Evolutionary conservation across 2,888 invertebrate genomes (phyloP), one percentile per base, ranked within the genome.

Genomic region (Odontocerum albicorne): DNA sequence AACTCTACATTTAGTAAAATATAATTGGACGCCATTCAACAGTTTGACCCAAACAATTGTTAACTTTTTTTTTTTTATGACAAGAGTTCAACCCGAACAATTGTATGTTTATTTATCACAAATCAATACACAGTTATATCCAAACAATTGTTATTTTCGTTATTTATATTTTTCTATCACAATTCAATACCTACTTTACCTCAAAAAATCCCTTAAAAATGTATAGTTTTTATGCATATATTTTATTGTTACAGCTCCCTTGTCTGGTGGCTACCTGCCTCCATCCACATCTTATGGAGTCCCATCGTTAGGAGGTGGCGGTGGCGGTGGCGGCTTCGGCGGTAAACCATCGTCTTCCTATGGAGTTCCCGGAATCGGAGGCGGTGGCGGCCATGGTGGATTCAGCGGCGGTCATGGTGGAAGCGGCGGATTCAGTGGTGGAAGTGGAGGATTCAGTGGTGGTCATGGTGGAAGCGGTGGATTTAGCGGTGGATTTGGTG

Each of bases 241-340:
- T 52, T 33, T 49, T 39, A 36, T 49, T 52, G 8, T 68, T 62
- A 58, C 72, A 82, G 82, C 82, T 27, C 82, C 82, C 32, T 62
- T 81, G 63, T 75, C 77, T 50, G 76, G 79, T n/a, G 80, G 76
- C 44, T 84, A 83, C 66, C 72, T 82, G 50, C 83, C 84, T 33
- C 84, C 84, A 15, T 78, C 82, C 1, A 72, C 73, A 21, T 73
- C 70, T 52, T 75, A 74, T 62, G 75, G 76, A 6, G 72, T 71
- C 16, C 70, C 71, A 33, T 67, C 68, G 6, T 40, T 60, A 20
- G 64, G 63, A 36, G 62, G 63, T 16, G 54, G 55, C 6, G 61
- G 61, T n/a, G 63, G 63, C 33, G 62, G 60, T 15, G 61, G 60
- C n/a, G 57, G 53, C 21, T 59, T 57, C 13, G 61, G 61, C 35